Evolutionary conservation across 2,888 invertebrate genomes (phyloP).

Genomic region (Chloromyia formosa): DNA sequence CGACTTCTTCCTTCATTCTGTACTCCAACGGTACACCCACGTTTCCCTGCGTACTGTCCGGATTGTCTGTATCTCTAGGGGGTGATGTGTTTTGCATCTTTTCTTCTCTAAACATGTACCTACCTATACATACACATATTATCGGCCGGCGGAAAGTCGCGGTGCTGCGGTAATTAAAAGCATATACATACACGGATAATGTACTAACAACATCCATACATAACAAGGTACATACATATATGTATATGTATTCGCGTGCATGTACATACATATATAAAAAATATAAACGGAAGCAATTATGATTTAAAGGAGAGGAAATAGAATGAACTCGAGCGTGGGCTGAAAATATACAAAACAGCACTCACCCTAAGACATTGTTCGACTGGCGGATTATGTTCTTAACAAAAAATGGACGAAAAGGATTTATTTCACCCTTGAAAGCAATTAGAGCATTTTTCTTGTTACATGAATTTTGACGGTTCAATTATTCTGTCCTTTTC

Average conservation of each 20-base stretch:
- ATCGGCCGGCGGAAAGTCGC: too few relatives aligned
- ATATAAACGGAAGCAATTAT: slow-evolving; percentile 7
- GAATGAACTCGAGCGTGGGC: background rate
- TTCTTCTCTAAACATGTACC: background rate
- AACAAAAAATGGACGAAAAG: background rate
- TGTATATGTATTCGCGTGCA: background rate
- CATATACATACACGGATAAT: too few relatives aligned
- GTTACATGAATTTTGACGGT: background rate
- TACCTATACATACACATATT: too few relatives aligned
- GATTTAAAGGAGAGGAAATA: background rate
- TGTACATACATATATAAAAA: background rate
- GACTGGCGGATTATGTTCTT: background rate
- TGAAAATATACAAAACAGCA: background rate
- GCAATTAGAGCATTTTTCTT: background rate
- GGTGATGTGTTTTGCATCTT: slow-evolving; percentile 5
- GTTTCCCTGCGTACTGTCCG: background rate
- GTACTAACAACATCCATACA: background rate
- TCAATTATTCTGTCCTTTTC: background rate
- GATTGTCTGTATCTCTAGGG: background rate
- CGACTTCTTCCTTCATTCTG: background rate
- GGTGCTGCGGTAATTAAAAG: too few relatives aligned
- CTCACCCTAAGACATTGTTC: background rate
- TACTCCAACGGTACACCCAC: background rate
- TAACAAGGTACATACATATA: background rate
- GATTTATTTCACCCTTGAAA: background rate